Evolutionary conservation across 1,140 invertebrate genomes (phyloP).

Genomic region (Aphelenchoides fujianensis): DNA sequence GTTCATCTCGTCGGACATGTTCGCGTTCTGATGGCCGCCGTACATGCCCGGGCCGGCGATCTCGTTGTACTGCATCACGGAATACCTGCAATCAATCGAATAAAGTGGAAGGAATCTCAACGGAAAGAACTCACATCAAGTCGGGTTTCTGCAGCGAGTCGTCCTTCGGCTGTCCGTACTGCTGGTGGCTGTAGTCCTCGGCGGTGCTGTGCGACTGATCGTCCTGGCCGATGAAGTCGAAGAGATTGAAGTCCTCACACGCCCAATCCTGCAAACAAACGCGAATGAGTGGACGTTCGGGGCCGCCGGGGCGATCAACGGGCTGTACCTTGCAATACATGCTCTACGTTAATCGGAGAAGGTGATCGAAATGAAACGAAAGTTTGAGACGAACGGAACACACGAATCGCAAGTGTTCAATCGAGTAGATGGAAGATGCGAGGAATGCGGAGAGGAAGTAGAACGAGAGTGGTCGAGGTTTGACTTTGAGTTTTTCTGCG

Average conservation of each 20-base stretch:
- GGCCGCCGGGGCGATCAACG: no score
- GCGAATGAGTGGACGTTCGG: no score
- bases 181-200: neutral
- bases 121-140: neutral
- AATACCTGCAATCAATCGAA: conserved; percentile 4
- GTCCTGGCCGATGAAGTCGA: conserved; percentile 16
- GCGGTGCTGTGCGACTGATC: neutral
- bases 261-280: conserved; percentile 13
- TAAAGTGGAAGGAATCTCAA: no score
- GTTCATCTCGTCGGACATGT: conserved; percentile 9
- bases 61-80: conserved; percentile 15
- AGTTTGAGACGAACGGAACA: no score
- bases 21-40: neutral
- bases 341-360: no score
- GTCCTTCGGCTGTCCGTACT: neutral
- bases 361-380: no score
- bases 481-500: no score
- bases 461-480: no score
- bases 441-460: no score
- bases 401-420: no score
- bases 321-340: no score
- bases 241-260: conserved; percentile 16
- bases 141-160: conserved; percentile 13
- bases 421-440: no score
- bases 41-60: conserved; percentile 9